Evolutionary conservation across 92 coral and sea anemone species (phyloP).

Genomic region (Phenganax subtilis): DNA sequence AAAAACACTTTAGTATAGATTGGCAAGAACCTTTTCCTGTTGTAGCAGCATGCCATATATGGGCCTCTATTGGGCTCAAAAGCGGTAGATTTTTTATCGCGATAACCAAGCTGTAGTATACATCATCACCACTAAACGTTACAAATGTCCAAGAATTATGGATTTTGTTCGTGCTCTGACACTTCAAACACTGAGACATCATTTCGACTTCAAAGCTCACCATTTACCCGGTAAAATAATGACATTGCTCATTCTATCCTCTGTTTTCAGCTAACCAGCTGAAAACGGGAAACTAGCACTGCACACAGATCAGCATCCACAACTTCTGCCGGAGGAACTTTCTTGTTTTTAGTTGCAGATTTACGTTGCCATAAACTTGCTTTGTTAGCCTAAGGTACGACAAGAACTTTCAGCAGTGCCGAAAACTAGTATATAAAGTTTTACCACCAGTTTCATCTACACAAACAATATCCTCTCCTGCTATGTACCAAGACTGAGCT

Average conservation of each 20-base stretch:
- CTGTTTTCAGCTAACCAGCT: slow-evolving; percentile 52
- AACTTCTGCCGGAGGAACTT: slow-evolving; percentile 44
- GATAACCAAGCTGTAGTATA: slow-evolving; percentile 36
- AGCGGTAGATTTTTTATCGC: slow-evolving; percentile 29
- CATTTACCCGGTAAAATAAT: slow-evolving; percentile 37
- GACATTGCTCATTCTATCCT: slow-evolving; percentile 43
- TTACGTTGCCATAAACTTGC: slow-evolving; percentile 37
- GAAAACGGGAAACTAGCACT: slow-evolving; percentile 41
- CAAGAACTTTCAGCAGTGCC: slow-evolving; percentile 46
- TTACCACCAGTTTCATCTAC: slow-evolving; percentile 35
- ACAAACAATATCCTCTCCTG: background rate
- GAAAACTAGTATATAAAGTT: slow-evolving; percentile 39
- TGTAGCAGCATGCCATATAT: background rate
- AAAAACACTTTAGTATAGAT: background rate
- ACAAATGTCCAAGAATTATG: slow-evolving; percentile 37
- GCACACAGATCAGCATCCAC: slow-evolving; percentile 36
- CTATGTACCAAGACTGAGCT: background rate
- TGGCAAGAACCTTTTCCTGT: background rate
- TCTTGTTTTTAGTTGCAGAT: slow-evolving; percentile 39
- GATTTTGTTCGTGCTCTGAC: background rate
- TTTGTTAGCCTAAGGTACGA: slow-evolving; percentile 38
- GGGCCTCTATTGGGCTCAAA: slow-evolving; percentile 28
- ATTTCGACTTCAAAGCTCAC: background rate
- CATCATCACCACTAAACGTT: slow-evolving; percentile 20
- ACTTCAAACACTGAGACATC: background rate